Evolutionary conservation across 2,797 vertebrate genomes (phyloP), one percentile per base, ranked within the genome.

Genomic region (Sarcophilus harrisii): DNA sequence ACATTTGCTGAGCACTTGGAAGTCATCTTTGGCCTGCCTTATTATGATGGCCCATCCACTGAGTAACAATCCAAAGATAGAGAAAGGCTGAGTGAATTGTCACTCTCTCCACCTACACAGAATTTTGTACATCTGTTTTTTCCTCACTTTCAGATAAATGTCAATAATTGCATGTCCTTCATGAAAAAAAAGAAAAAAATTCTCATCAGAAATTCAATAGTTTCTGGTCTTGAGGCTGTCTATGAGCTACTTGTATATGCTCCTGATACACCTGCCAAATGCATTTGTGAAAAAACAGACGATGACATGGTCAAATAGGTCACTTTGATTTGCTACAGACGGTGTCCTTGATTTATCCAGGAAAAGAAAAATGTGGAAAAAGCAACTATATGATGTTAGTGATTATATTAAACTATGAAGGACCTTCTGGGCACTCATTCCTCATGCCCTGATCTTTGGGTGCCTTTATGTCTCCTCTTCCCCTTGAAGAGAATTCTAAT

Each of bases 81-180:
- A 95, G 62, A 58, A 66, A 92, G 92, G 4, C 93, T 94, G 30
- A 90, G 4, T 21, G 29, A 90, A 32, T 93, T 38, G 94, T 97
- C 57, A 94, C 55, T 93, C 62, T 57, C 92, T 49, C 93, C 57
- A 94, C 87, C 94, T 91, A 94, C 91, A 94, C 24, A 91, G 66
- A 95, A 45, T 5, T 45, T 58, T 49, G 29, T 81, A 52, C 58
- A 96, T 91, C 73, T 93, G 32, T n/a, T 96, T 95, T 66, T 91
- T 73, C 81, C 66, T 94, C 93, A 28, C 18, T 96, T 96, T 81
- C 81, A 97, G 89, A 73, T 92, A 94, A 94, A 96, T 92, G 90
- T 91, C 92, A 96, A 95, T 66, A 94, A 59, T 92, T 95, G 54
- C 54, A 73, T 92, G 59, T 30, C 54, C 55, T 89, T 92, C 90